These are phyloP conservation scores for Tenualosa ilisha DNA, from an alignment of 2,797 vertebrate species.

Conservation along the genomic window DNA sequence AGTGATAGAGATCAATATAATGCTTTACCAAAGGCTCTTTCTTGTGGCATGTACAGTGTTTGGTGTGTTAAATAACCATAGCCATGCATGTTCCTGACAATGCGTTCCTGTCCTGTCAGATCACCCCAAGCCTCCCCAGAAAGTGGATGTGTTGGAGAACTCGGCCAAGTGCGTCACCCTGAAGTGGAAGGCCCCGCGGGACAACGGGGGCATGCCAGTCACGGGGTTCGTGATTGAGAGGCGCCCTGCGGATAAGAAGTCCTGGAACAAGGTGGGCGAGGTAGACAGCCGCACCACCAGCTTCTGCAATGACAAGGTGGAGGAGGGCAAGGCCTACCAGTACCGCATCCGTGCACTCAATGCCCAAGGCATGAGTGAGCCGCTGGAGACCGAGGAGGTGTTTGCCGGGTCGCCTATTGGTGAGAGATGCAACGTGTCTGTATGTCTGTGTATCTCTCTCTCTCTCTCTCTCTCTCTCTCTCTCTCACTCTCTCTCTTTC, in stretches of 20 bases:
- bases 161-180: conserved; percentile 63
- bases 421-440: conserved; percentile 46
- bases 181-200: conserved; percentile 72
- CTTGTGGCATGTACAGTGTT: neutral
- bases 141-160: conserved; percentile 68
- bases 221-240: conserved; percentile 65
- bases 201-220: conserved; percentile 65
- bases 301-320: conserved; percentile 66
- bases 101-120: conserved; percentile 50
- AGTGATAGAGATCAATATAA: neutral
- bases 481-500: no score
- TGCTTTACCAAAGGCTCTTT: neutral
- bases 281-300: conserved; percentile 61
- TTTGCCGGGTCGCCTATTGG: conserved; percentile 67
- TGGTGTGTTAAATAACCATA: neutral
- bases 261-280: conserved; percentile 65
- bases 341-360: conserved; percentile 69
- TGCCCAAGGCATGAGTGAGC: conserved; percentile 64
- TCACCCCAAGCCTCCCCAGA: conserved; percentile 65
- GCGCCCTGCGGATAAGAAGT: conserved; percentile 62
- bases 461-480: neutral
- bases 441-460: neutral
- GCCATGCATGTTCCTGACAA: neutral
- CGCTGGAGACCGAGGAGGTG: conserved; percentile 68
- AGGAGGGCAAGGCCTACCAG: conserved; percentile 68